Conservation (phyloP, 2,888 invertebrate species). For the Cephus rjabovi region DNA sequence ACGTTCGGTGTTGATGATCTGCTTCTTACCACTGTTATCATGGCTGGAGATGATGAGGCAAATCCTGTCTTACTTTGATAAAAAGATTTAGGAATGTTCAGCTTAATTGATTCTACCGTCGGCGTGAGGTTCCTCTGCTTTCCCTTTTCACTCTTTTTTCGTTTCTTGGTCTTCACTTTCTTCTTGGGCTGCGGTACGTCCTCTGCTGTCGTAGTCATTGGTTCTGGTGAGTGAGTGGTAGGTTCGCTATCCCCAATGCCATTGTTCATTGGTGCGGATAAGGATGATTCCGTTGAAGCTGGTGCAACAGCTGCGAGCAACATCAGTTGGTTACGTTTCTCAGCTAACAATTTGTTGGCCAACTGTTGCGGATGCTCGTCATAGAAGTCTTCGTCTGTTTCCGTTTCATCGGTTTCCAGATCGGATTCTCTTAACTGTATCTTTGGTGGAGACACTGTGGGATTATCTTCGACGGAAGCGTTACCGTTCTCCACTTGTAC, state of each 20-base stretch:
- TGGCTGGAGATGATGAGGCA: constrained; percentile 28
- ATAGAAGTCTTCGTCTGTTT: constrained; percentile 90
- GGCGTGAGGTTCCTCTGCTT: constrained; percentile 67
- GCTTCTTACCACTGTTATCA: constrained; percentile 34
- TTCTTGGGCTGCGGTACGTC: constrained; percentile 57
- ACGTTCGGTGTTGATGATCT: constrained; percentile 43
- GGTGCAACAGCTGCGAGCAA: constrained; percentile 74
- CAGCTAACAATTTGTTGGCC: constrained; percentile 78
- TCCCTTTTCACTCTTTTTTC: constrained; percentile 75
- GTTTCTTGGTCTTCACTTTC: constrained; percentile 75
- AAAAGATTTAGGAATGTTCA: constrained; percentile 72
- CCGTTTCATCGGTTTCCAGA: constrained; percentile 85
- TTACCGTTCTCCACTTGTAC: constrained; percentile 25
- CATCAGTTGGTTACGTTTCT: constrained; percentile 79
- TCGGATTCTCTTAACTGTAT: constrained; percentile 82
- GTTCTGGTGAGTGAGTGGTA: not conserved
- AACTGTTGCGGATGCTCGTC: constrained; percentile 84
- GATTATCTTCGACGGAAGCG: constrained; percentile 66
- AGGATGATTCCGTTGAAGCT: constrained; percentile 42
- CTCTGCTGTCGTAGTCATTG: constrained; percentile 55
- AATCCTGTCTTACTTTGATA: constrained; percentile 53
- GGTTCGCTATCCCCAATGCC: constrained; percentile 38
- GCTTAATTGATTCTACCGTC: constrained; percentile 70
- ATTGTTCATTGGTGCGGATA: constrained; percentile 52
- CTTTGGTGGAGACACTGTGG: constrained; percentile 63